Evolutionary conservation across 2,797 vertebrate genomes (phyloP).

Genomic region (Anolis apletophallus): DNA sequence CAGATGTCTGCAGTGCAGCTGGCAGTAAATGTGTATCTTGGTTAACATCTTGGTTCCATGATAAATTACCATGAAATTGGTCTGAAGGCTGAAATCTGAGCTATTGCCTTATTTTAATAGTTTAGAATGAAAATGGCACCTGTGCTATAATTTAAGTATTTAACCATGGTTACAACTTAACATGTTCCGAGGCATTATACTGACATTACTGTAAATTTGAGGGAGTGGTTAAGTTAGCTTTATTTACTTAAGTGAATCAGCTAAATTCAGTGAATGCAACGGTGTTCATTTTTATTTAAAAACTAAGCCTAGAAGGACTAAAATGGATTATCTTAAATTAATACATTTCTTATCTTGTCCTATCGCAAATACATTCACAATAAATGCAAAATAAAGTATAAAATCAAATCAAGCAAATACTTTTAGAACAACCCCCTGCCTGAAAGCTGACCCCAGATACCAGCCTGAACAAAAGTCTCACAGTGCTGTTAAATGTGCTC

Average conservation of each 20-base stretch:
- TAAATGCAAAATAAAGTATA: background rate
- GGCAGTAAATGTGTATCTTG: conserved; percentile 57
- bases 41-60: conserved; percentile 54
- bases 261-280: background rate
- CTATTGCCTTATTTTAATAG: conserved; percentile 60
- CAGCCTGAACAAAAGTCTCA: conserved; percentile 21
- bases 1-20: conserved; percentile 72
- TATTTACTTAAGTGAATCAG: background rate
- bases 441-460: conserved; percentile 7
- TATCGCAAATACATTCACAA: background rate
- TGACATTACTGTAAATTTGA: conserved; percentile 33
- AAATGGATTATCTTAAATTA: background rate
- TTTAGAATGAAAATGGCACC: conserved; percentile 55
- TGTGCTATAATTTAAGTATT: conserved; percentile 54
- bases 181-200: background rate
- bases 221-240: conserved; percentile 15
- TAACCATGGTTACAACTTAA: background rate
- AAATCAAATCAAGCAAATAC: background rate
- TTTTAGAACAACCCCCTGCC: background rate
- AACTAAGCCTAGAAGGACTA: background rate
- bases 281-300: conserved; percentile 15
- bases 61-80: conserved; percentile 68
- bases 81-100: conserved; percentile 64
- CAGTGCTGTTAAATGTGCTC: conserved; percentile 19
- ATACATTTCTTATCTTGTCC: background rate